Base-by-base conservation (phyloP, 2,888 invertebrate species). In the Trichogramma evanescens region DNA sequence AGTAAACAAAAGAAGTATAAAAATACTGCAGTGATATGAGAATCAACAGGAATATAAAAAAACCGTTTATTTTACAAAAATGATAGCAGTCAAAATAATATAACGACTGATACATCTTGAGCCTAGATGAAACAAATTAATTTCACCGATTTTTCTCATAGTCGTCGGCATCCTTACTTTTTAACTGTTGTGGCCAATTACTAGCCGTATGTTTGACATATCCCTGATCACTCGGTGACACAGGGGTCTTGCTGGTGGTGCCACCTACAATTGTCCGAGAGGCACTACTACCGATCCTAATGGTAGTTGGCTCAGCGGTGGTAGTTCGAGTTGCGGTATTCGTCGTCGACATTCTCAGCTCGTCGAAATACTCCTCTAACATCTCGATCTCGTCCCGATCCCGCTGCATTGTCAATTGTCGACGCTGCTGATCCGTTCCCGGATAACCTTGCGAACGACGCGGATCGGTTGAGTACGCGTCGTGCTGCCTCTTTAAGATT, bases 131-230 rank as follows among this genome's bases (percentile, higher is more conserved):
- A 26, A 26, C 26, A 26, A 26, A 26, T 26, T 26, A 3, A 26
- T 26, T 26, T 26, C 26, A 26, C 26, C 26, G 26, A 26, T 26
- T 26, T 26, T 26, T 26, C 26, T 26, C 26, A 26, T 26, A 26
- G 26, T 26, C 26, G 26, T 26, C 26, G 26, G 26, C 26, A 26
- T 26, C 26, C 26, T 26, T 26, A 26, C 26, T 26, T 26, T 26
- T 26, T 3, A 13, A 13, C 5, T 13, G 48, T 5, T 64, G 59
- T 0, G 59, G 79, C 89, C 89, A 89, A 67, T 85, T 82, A 64
- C 83, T 85, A 1, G 87, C 89, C 0, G 87, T 84, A 71, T 88
- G 88, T 69, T 86, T 85, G 2, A 89, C 89, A 68, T 84, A 89
- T 4, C 89, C 89, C 0, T 88, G 88, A 74, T 89, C 88, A 0